Conservation (phyloP, 2,113 vertebrate genomes). For the Petroica traversi region DNA sequence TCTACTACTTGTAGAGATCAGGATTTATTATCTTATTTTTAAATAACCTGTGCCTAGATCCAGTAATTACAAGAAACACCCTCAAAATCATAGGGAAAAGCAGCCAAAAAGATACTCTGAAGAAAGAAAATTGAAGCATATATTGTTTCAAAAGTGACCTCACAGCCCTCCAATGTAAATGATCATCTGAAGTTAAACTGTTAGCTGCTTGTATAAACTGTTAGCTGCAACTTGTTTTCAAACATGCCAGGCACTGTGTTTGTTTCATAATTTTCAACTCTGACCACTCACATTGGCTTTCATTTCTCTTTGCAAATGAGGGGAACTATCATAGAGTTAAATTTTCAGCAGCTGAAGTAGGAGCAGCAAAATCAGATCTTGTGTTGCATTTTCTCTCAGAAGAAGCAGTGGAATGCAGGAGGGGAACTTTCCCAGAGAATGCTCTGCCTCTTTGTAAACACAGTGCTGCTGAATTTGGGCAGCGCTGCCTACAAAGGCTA, state of each 20-base stretch:
- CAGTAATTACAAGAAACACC: neutral
- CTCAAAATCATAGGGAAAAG: neutral
- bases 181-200: neutral
- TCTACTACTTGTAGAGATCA: neutral
- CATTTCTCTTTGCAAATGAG: neutral
- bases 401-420: neutral
- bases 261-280: neutral
- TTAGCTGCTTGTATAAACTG: neutral
- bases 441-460: neutral
- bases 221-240: neutral
- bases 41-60: neutral
- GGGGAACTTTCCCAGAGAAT: neutral
- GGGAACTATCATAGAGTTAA: neutral
- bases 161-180: fast-evolving
- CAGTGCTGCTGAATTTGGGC: neutral
- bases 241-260: neutral
- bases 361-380: neutral
- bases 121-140: neutral
- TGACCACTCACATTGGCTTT: neutral
- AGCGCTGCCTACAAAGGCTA: neutral
- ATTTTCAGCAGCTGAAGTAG: neutral
- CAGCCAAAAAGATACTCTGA: neutral
- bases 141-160: neutral
- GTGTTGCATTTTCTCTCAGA: neutral
- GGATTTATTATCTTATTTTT: neutral